Percentiles rank a stretch among this genome's conserved stretches.
Conservation (phyloP, 2,797 vertebrate species). For the Peromyscus nudipes region DNA sequence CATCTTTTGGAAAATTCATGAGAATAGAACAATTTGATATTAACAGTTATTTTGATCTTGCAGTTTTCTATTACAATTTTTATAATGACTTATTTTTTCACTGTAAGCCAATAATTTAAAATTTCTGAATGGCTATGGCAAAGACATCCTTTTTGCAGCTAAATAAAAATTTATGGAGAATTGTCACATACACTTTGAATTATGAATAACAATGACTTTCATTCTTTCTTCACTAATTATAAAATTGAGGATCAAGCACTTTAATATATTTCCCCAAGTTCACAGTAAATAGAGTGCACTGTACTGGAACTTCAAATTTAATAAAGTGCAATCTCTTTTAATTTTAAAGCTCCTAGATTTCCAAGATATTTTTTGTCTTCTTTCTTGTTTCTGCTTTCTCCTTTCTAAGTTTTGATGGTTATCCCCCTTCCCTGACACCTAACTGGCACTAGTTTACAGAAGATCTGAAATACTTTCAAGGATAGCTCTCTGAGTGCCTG, state of each 20-base stretch:
- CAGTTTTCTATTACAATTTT: conserved; percentile 27
- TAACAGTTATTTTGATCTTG: conserved; percentile 21
- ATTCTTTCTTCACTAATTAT: neutral
- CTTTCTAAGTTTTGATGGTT: neutral
- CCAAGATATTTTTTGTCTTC: neutral
- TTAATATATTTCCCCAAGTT: neutral
- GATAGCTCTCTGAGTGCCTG: neutral
- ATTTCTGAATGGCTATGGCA: neutral
- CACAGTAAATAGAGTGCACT: neutral
- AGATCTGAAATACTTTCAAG: neutral
- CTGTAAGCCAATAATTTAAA: neutral
- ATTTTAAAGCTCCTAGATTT: neutral
- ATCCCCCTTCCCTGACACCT: neutral
- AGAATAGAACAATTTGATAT: neutral
- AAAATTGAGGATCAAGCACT: neutral
- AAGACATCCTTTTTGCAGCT: neutral
- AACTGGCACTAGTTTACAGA: neutral
- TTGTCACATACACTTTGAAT: conserved; percentile 17
- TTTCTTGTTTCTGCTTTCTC: neutral
- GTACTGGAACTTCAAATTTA: neutral
- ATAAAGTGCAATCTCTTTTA: neutral
- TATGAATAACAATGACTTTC: neutral
- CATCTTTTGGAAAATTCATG: conserved; percentile 55
- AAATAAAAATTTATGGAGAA: neutral
- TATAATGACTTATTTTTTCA: neutral